Conservation (phyloP, 2,888 invertebrate species). For the Philereme vetulata region DNA sequence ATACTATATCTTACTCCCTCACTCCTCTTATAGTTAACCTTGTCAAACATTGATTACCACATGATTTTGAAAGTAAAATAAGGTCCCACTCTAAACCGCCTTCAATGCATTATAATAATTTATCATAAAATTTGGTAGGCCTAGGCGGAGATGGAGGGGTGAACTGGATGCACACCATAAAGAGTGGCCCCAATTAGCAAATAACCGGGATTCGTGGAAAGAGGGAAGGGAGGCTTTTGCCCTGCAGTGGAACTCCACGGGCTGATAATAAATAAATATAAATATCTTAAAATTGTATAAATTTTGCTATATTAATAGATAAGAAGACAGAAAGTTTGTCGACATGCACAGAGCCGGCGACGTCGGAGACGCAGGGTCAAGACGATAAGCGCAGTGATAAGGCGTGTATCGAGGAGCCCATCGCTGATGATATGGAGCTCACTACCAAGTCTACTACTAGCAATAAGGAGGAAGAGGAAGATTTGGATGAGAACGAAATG, state of each 20-base stretch:
- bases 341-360: conserved; percentile 56
- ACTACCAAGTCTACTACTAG: conserved; percentile 56
- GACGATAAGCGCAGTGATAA: conserved; percentile 37
- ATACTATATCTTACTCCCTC: too few relatives aligned
- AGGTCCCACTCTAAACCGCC: too few relatives aligned
- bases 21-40: too few relatives aligned
- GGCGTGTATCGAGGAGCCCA: conserved; percentile 45
- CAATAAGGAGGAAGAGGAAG: conserved; percentile 66
- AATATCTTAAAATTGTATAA: conserved; percentile 4
- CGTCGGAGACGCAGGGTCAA: conserved; percentile 45
- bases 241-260: too few relatives aligned
- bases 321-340: conserved; percentile 67
- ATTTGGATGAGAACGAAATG: conserved; percentile 69
- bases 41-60: too few relatives aligned
- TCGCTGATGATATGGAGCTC: conserved; percentile 58
- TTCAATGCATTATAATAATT: too few relatives aligned
- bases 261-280: background rate
- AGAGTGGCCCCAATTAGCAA: too few relatives aligned
- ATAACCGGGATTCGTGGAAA: too few relatives aligned
- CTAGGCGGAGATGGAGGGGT: too few relatives aligned
- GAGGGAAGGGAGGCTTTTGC: too few relatives aligned
- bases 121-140: background rate
- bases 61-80: too few relatives aligned
- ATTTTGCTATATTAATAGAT: conserved; percentile 44
- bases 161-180: too few relatives aligned